Evolutionary conservation across 2,797 vertebrate species (phyloP).

Genomic region (Gadopsis marmoratus): DNA sequence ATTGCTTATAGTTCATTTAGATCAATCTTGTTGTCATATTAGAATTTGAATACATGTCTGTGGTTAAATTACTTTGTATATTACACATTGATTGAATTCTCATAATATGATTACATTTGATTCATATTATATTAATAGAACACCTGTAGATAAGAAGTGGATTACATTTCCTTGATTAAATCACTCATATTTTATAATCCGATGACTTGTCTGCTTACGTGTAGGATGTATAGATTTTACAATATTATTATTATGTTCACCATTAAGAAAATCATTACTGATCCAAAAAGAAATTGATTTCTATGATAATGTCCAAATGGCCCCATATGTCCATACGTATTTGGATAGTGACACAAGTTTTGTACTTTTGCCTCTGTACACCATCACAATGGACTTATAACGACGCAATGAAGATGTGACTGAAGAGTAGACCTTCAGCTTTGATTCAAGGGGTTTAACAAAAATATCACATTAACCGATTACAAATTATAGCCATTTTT

Average conservation of each 20-base stretch:
- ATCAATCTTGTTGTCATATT: slow-evolving; percentile 18
- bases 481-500: too few species aligned
- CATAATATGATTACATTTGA: not conserved
- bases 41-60: slow-evolving; percentile 16
- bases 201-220: not conserved
- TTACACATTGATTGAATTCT: slow-evolving; percentile 8
- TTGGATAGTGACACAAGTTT: too few species aligned
- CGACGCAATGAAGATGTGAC: too few species aligned
- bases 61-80: slow-evolving; percentile 24
- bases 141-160: not conserved
- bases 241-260: not conserved
- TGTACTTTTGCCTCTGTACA: too few species aligned
- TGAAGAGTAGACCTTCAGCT: too few species aligned
- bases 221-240: not conserved
- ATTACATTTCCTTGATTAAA: not conserved
- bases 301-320: not conserved
- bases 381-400: too few species aligned
- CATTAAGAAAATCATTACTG: not conserved
- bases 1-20: not conserved
- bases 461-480: too few species aligned
- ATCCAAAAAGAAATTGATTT: not conserved
- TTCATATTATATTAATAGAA: slow-evolving; percentile 13
- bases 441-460: too few species aligned
- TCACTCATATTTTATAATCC: not conserved
- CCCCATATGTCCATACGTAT: too few species aligned